Base-by-base conservation (phyloP, 2,888 invertebrate species). In the Meiosimyza decipiens region DNA sequence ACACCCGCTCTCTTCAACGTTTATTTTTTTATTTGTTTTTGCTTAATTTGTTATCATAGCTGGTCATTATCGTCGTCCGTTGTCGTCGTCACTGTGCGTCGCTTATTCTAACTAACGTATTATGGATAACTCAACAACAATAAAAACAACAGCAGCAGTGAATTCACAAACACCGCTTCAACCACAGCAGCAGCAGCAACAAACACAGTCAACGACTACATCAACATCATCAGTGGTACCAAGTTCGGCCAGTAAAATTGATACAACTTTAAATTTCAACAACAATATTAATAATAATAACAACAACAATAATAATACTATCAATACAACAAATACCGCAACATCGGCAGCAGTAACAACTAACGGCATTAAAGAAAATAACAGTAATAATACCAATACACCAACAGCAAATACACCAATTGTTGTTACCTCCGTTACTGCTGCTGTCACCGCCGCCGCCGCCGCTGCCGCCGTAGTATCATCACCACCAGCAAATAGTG, bases 361-460 rank as follows among this genome's bases (percentile, higher is more conserved):
- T 81, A 86, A 86, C 82, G 85, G 86, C 76, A 84, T 86, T 74
- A 85, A 82, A 82, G 86, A 85, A 79, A 86, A 83, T 81, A 85
- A 81, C 79, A 85, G 81, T 81, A 85, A 82, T 80, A 83, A 81
- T 80, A 13, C 74, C 72, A 55, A 73, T 71, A 59, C 75, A 69
- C 18, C 73, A 68, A 15, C 72, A 72, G 28, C 75, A 69, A 69
- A 69, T 75, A 80, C 79, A 80, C 81, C 84, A 65, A 82, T 82
- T 77, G 80, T 82, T 78, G 82, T 83, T 76, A 81, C 83, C 76
- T 75, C 75, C 52, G 71, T 73, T 55, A 73, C 70, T 71, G 71
- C 73, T 62, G 70, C 74, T 22, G 60, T 70, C n/a, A n/a, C n/a
- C 55, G 71, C 71, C 67, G 72, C 73, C 65, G 64, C 75, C 49